These are phyloP conservation scores for Tenualosa ilisha DNA, from an alignment of 2,797 vertebrate genomes.

Conservation along the genomic window DNA sequence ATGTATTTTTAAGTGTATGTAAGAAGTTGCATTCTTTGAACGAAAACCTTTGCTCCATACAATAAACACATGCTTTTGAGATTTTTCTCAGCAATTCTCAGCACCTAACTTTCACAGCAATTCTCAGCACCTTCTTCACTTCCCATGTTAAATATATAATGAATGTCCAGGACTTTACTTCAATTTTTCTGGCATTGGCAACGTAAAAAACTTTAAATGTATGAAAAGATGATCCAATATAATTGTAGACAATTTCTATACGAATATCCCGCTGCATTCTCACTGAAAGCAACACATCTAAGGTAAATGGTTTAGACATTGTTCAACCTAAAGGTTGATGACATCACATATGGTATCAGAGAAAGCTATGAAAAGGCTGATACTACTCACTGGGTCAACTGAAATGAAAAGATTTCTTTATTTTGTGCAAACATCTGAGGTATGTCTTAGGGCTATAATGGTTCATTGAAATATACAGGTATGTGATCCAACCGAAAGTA, in stretches of 20 bases:
- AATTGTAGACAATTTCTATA: neutral
- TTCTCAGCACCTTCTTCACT: too few relatives aligned
- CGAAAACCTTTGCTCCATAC: neutral
- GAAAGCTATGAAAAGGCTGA: neutral
- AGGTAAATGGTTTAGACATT: neutral
- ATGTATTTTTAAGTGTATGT: neutral
- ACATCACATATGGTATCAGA: neutral
- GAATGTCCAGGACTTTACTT: too few relatives aligned
- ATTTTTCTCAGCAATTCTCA: too few relatives aligned
- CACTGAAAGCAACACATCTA: neutral
- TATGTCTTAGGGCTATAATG: neutral
- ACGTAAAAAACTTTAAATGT: neutral
- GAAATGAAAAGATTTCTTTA: neutral
- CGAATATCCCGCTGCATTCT: neutral
- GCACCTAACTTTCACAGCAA: too few relatives aligned
- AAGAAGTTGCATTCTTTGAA: neutral
- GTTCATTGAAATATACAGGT: neutral
- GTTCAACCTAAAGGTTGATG: neutral
- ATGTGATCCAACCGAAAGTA: neutral
- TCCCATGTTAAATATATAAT: too few relatives aligned
- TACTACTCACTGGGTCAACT: neutral
- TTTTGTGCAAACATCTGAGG: neutral
- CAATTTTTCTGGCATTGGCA: neutral
- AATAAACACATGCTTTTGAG: slow-evolving; percentile 4
- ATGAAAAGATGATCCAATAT: too few relatives aligned